A percentile compares a stretch with the other conserved stretches of the same genome.
Evolutionary conservation across 30 jellyfish, hydroid and myxozoan species (phyloP).

Genomic region (Pseudorhiza aurosa): DNA sequence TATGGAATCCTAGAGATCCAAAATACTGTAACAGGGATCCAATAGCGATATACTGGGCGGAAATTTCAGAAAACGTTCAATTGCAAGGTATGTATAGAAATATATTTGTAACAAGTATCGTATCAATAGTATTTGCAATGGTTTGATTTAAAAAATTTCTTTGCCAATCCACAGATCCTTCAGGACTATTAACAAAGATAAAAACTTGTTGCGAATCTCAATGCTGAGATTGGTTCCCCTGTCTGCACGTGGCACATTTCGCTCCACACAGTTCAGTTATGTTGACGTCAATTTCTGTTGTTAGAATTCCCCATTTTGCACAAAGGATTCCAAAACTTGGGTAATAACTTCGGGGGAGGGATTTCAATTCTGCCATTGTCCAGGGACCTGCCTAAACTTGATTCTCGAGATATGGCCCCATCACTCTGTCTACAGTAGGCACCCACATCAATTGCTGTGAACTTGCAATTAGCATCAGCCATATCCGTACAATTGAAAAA

Average conservation of each 20-base stretch:
- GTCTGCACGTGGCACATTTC: slow-evolving; percentile 15
- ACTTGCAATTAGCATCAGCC: slow-evolving; percentile 39
- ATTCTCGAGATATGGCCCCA: slow-evolving; percentile 10
- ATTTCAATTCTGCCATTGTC: background rate
- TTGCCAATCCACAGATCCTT: no score
- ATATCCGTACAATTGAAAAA: slow-evolving; percentile 18
- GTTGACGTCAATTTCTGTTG: background rate
- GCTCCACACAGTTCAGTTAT: no score
- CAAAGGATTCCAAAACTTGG: slow-evolving; percentile 15
- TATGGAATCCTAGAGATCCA: no score
- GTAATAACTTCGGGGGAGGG: slow-evolving; percentile 11
- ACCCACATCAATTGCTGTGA: slow-evolving; percentile 20
- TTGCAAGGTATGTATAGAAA: no score
- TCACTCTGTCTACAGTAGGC: slow-evolving; percentile 39
- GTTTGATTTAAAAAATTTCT: no score
- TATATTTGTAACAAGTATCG: no score
- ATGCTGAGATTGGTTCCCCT: background rate
- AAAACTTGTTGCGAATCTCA: no score
- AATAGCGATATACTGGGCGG: no score
- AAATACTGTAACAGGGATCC: no score
- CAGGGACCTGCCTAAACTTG: slow-evolving; percentile 5
- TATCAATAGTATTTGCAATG: no score
- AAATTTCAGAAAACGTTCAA: no score
- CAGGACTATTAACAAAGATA: no score
- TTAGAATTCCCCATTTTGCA: slow-evolving; percentile 12